Conservation (phyloP, 2,797 vertebrate species). For the Melanotaenia parkinsoni region DNA sequence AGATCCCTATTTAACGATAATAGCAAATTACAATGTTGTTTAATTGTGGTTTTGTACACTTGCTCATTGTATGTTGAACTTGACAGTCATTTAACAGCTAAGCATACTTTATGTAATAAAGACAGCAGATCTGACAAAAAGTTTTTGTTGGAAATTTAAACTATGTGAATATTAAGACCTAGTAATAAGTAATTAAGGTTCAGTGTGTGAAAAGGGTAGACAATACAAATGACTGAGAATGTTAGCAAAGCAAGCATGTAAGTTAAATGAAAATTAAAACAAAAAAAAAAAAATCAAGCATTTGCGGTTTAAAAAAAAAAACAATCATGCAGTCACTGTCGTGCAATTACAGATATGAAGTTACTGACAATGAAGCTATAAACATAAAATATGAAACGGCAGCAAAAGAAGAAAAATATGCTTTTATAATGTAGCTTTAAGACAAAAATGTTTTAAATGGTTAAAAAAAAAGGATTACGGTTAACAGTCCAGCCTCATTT, state of each 20-base stretch:
- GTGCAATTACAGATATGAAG: constrained; percentile 63
- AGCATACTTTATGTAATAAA: background rate
- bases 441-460: constrained; percentile 31
- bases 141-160: constrained; percentile 1
- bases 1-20: background rate
- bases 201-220: constrained; percentile 58
- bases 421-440: constrained; percentile 33
- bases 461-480: constrained; percentile 45
- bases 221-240: constrained; percentile 66
- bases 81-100: background rate
- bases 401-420: constrained; percentile 59
- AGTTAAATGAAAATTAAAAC: constrained; percentile 48
- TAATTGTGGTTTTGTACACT: background rate
- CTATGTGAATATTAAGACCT: background rate
- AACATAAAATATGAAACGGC: constrained; percentile 35
- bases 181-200: constrained; percentile 13
- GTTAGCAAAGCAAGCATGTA: constrained; percentile 67
- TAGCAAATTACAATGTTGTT: background rate
- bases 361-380: constrained; percentile 30
- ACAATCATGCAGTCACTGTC: constrained; percentile 70
- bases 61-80: background rate
- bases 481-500: constrained; percentile 70
- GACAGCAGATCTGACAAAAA: background rate
- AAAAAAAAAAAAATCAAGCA: constrained; percentile 17
- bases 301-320: constrained; percentile 48